Evolutionary conservation across 2,888 invertebrate genomes (phyloP).

Genomic region (Thera obeliscata): DNA sequence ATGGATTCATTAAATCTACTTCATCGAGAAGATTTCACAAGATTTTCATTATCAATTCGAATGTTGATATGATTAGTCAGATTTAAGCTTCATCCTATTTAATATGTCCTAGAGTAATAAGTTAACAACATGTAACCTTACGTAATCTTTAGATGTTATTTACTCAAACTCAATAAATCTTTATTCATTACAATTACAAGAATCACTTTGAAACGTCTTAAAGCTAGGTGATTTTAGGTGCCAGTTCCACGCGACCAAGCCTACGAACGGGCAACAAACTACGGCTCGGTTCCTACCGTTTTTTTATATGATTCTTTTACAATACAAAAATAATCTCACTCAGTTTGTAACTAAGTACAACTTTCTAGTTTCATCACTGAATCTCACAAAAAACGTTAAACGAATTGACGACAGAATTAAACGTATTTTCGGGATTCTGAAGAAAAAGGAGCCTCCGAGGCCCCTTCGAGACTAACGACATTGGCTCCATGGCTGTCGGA

Average conservation of each 20-base stretch:
- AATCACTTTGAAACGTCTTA: too few relatives aligned
- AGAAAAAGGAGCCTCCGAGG: slow-evolving; percentile 37
- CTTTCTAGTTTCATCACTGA: slow-evolving; percentile 13
- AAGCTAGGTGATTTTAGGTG: too few relatives aligned
- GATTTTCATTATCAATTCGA: not conserved
- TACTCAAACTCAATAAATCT: too few relatives aligned
- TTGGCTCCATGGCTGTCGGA: slow-evolving; percentile 45
- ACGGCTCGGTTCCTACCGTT: too few relatives aligned
- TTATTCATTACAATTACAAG: too few relatives aligned
- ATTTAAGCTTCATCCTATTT: not conserved
- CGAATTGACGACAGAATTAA: slow-evolving; percentile 46
- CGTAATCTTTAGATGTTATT: too few relatives aligned
- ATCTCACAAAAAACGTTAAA: slow-evolving; percentile 27
- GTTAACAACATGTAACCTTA: not conserved
- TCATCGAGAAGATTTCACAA: slow-evolving; percentile 4
- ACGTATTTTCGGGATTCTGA: slow-evolving; percentile 44
- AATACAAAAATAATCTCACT: too few relatives aligned
- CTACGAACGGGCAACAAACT: too few relatives aligned
- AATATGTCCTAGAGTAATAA: not conserved
- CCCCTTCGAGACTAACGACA: slow-evolving; percentile 52
- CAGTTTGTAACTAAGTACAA: not conserved
- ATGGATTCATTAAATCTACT: slow-evolving; percentile 20
- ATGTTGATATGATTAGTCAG: not conserved
- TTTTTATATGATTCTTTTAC: too few relatives aligned
- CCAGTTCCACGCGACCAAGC: too few relatives aligned